A percentile compares a stretch with the other conserved stretches of the same genome.
Evolutionary conservation across 1,140 invertebrate species (phyloP).

Genomic region (Lasaia peninsularis): DNA sequence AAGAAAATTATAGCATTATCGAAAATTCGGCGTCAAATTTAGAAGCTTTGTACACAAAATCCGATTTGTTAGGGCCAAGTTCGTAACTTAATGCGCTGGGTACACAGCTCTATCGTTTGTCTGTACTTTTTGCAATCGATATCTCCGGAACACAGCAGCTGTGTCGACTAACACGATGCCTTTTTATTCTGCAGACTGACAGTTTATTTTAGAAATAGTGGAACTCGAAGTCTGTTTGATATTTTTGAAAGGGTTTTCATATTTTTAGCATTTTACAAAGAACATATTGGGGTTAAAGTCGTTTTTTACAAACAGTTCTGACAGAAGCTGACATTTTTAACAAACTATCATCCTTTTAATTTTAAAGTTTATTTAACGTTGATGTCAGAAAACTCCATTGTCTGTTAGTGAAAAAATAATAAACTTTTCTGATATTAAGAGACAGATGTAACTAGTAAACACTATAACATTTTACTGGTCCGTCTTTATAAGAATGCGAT

Average conservation of each 20-base stretch:
- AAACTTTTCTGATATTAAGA: no score
- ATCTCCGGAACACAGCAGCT: constrained; percentile 62
- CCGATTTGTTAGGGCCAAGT: constrained; percentile 2
- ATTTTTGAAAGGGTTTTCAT: background rate
- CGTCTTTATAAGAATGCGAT: no score
- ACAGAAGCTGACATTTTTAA: background rate
- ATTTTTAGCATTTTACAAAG: background rate
- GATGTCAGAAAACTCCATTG: no score
- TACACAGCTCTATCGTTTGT: constrained; percentile 35
- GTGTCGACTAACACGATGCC: constrained; percentile 28
- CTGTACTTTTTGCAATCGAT: constrained; percentile 66
- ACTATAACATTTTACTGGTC: no score
- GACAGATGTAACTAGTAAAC: no score
- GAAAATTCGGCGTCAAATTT: background rate
- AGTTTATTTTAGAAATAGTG: constrained; percentile 31
- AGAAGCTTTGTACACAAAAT: background rate
- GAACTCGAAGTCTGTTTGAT: constrained; percentile 17
- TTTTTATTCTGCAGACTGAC: constrained; percentile 31
- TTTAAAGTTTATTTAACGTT: no score
- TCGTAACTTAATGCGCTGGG: constrained; percentile 18
- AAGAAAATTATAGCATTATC: background rate
- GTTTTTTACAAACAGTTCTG: no score
- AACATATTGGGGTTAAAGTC: background rate
- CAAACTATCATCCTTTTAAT: no score
- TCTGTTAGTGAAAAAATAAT: no score